These are phyloP conservation scores for Melanchra persicariae DNA, from an alignment of 2,888 invertebrate species.

Conservation along the genomic window DNA sequence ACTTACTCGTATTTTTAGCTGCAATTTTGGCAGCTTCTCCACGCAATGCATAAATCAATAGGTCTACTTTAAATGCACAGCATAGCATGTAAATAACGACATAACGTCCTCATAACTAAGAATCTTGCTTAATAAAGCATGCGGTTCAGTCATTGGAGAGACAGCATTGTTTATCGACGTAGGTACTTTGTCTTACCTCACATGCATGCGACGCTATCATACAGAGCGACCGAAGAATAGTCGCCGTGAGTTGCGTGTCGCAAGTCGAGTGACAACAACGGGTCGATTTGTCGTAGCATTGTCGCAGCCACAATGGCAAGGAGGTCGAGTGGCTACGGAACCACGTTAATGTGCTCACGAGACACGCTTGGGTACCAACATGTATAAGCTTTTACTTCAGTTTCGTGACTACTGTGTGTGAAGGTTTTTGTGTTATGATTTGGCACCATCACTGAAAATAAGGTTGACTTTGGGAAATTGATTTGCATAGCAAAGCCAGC, in stretches of 20 bases:
- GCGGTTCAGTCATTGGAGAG: slow-evolving; percentile 42
- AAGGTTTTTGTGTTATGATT: slow-evolving; percentile 14
- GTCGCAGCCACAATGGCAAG: slow-evolving; percentile 79
- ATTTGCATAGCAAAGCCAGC: neutral
- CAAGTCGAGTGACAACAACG: slow-evolving; percentile 81
- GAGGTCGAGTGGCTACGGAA: slow-evolving; percentile 75
- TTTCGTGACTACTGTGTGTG: slow-evolving; percentile 32
- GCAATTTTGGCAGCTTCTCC: neutral
- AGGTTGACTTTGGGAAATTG: neutral
- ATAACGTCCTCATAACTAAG: slow-evolving; percentile 32
- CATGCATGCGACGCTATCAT: slow-evolving; percentile 27
- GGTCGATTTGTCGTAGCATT: slow-evolving; percentile 81
- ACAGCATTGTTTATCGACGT: slow-evolving; percentile 33
- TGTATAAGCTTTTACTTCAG: slow-evolving; percentile 47
- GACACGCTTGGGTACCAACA: slow-evolving; percentile 51
- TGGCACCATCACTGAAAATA: neutral
- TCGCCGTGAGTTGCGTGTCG: slow-evolving; percentile 67
- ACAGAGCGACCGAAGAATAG: slow-evolving; percentile 53
- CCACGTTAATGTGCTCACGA: slow-evolving; percentile 74
- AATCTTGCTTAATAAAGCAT: slow-evolving; percentile 40
- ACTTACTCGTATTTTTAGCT: neutral
- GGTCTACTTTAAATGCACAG: neutral
- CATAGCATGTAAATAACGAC: slow-evolving; percentile 1
- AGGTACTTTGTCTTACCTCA: slow-evolving; percentile 43
- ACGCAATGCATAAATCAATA: neutral